Evolutionary conservation across 2,113 vertebrate species (phyloP).

Genomic region (Pitta sordida): DNA sequence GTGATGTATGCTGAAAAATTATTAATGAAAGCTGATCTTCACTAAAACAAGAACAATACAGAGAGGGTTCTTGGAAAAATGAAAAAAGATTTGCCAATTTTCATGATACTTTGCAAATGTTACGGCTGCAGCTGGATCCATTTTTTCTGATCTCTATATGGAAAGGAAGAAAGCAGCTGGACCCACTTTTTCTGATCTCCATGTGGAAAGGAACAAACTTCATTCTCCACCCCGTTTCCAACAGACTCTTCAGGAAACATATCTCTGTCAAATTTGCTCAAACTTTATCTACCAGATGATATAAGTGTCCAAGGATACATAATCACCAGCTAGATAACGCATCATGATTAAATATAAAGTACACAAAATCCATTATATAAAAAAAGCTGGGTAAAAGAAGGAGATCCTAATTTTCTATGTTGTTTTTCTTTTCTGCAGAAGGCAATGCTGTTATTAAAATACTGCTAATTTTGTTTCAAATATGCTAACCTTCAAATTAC

Average conservation of each 20-base stretch:
- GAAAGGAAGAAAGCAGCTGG: neutral
- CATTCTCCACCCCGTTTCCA: neutral
- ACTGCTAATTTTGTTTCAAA: neutral
- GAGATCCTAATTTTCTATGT: neutral
- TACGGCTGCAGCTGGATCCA: neutral
- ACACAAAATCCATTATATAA: neutral
- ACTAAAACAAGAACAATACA: slow-evolving; percentile 27
- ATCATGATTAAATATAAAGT: neutral
- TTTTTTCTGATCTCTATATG: neutral
- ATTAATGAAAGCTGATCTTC: slow-evolving; percentile 39
- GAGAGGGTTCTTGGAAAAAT: slow-evolving; percentile 34
- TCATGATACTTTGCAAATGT: slow-evolving; percentile 14
- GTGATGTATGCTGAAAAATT: slow-evolving; percentile 25
- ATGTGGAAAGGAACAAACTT: neutral
- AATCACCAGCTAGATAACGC: neutral
- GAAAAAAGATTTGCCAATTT: slow-evolving; percentile 49
- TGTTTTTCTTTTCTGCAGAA: neutral
- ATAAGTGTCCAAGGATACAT: neutral
- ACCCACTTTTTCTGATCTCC: neutral
- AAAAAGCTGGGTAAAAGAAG: neutral
- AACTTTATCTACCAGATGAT: neutral
- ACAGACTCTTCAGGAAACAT: neutral
- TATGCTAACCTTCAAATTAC: neutral
- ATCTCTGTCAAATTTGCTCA: neutral
- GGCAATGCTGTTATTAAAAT: neutral